These are phyloP conservation scores for Drosophila pandora DNA, from an alignment of 1,140 invertebrate genomes.

Conservation along the genomic window DNA sequence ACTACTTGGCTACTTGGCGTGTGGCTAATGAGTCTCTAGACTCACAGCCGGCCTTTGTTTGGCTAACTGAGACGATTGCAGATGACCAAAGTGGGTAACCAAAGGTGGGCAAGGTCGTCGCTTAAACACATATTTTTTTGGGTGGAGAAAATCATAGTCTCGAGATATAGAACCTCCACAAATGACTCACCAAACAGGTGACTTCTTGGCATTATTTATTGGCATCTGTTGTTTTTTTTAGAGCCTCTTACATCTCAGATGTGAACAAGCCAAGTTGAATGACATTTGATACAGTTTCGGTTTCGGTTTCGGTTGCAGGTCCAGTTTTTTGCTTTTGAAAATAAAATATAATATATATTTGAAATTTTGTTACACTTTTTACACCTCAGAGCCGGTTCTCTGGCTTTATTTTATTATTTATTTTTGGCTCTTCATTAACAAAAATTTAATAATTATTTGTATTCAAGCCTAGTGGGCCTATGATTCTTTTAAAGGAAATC, in stretches of 20 bases:
- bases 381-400: constrained; percentile 27
- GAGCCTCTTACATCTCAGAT: not conserved
- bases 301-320: constrained; percentile 44
- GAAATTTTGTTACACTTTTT: constrained; percentile 29
- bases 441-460: constrained; percentile 26
- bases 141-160: not conserved
- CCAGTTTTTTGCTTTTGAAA: constrained; percentile 25
- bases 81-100: constrained; percentile 22
- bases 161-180: not conserved
- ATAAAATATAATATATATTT: not conserved
- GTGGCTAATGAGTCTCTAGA: constrained; percentile 54
- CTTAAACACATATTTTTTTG: not conserved
- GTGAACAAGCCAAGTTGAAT: constrained; percentile 56
- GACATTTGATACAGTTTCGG: constrained; percentile 70
- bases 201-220: not conserved
- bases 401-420: not conserved
- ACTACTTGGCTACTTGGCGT: constrained; percentile 42
- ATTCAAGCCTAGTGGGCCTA: not conserved
- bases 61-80: constrained; percentile 15
- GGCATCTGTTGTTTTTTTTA: constrained; percentile 20
- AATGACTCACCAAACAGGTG: not conserved
- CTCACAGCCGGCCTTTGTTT: constrained; percentile 20
- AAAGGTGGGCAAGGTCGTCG: constrained; percentile 25
- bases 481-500: constrained; percentile 37
- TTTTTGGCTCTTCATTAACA: constrained; percentile 20